Evolutionary conservation across 2,888 invertebrate species (phyloP), one percentile per base, ranked within the genome.

Genomic region (Cyclophora albipunctata): DNA sequence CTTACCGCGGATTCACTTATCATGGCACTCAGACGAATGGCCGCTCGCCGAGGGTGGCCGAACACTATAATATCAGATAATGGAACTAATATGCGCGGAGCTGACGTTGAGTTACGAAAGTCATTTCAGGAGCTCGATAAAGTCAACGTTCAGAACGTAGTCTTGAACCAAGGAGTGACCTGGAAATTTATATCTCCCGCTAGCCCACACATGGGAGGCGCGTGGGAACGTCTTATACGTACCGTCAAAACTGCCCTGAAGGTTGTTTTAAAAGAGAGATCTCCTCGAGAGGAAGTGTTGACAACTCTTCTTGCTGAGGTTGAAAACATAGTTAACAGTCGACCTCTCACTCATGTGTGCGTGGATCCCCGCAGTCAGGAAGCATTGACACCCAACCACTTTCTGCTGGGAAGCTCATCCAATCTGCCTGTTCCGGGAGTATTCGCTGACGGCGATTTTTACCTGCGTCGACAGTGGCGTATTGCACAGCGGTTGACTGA

Each of bases 1-100:
- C 49, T 56, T 4, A 45, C 55, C 0, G n/a, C 56, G 3, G 51
- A 56, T 34, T 50, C 54, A 2, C 20, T 50, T 1, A 57, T 59
- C 2, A 59, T 54, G 55, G 55, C 53, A 3, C 33, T 59, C 0
- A 50, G 61, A 4, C 50, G 62, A 2, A 57, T 53, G 53, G 48
- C 48, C 3, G 44, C 49, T 2, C 41, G 59, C 6, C 45, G 59
- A 7, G 55, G 58, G 2, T 51, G 49, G 43, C 55, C 59, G 7
- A 43, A 37, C 3, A 42, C 43, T 33, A n/a, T 62, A 2, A 55
- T 48, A 20, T 58, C 58, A 0, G 58, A 59, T n/a, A 62, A 59
- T 35, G 61, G 61, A 0, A 62, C 62, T 0, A 54, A 57, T 5
- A 41, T 57, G 5, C 40, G 48, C 40, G 51, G 53, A 20, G 56